Evolutionary conservation across 2,113 vertebrate species (phyloP).

Genomic region (Leptobrachium ailaonicum): DNA sequence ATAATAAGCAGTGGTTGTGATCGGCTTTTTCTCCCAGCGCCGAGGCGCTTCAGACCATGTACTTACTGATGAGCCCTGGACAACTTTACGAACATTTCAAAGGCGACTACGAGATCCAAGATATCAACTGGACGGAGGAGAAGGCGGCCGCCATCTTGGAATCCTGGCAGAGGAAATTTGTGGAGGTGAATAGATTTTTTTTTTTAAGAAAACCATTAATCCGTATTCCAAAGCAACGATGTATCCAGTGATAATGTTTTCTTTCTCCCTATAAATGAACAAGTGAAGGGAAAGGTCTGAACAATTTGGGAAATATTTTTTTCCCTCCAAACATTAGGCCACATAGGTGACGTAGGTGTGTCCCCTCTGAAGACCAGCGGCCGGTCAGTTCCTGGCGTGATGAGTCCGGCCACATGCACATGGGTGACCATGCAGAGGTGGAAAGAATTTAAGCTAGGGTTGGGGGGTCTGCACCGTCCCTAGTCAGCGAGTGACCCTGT

Average conservation of each 20-base stretch:
- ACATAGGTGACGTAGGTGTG: not conserved
- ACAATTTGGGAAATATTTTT: too few relatives aligned
- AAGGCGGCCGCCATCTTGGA: conserved; percentile 90
- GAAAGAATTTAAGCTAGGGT: conserved; percentile 6
- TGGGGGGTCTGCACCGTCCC: conserved; percentile 19
- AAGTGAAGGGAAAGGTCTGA: too few relatives aligned
- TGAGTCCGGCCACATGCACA: not conserved
- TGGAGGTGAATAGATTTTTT: conserved; percentile 74
- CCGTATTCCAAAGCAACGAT: too few relatives aligned
- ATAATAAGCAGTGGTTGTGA: conserved; percentile 8
- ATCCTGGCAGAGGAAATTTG: conserved; percentile 96
- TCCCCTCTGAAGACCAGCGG: not conserved
- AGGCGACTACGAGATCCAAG: conserved; percentile 95
- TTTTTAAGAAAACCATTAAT: too few relatives aligned
- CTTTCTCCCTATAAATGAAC: too few relatives aligned
- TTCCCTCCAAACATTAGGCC: too few relatives aligned
- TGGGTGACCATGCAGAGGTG: conserved; percentile 69
- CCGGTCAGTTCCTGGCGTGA: not conserved
- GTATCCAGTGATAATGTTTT: too few relatives aligned
- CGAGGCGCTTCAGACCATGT: conserved; percentile 96
- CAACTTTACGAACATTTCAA: conserved; percentile 97
- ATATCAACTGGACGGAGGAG: conserved; percentile 96
- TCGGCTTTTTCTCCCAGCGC: conserved; percentile 69
- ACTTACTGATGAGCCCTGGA: conserved; percentile 95
- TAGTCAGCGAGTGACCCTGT: conserved; percentile 70